Evolutionary conservation across 2,113 vertebrate genomes (phyloP).

Genomic region (Dasyprocta punctata): DNA sequence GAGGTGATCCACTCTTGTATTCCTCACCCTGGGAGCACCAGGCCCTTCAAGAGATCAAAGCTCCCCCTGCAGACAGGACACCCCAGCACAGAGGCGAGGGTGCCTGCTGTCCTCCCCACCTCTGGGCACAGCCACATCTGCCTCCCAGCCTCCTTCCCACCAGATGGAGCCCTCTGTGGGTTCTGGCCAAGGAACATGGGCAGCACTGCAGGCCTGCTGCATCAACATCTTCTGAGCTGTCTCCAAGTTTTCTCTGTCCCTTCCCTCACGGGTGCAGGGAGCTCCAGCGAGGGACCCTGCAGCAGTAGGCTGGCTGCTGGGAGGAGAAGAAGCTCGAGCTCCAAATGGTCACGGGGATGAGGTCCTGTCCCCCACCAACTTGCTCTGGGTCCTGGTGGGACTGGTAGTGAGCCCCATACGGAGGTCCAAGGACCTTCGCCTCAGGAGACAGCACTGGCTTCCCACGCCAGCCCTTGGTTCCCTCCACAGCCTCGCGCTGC

Average conservation of each 20-base stretch:
- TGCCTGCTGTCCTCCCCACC: background rate
- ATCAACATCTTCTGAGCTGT: accelerated
- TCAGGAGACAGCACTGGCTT: background rate
- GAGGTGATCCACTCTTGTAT: background rate
- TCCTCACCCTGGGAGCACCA: accelerated
- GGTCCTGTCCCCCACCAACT: too few relatives aligned
- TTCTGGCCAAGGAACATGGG: accelerated
- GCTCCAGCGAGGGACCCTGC: background rate
- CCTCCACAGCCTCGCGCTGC: accelerated
- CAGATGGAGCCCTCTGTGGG: accelerated
- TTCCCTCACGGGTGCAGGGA: background rate
- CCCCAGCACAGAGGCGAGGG: too few relatives aligned
- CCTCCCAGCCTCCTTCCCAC: background rate
- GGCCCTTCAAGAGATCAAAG: background rate
- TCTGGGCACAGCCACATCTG: accelerated
- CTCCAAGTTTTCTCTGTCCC: background rate
- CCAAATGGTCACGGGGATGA: accelerated
- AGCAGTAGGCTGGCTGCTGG: background rate
- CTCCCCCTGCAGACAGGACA: background rate
- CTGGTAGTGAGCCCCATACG: background rate
- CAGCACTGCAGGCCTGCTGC: background rate
- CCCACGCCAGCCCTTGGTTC: background rate
- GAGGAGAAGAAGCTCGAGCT: background rate
- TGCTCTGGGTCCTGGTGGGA: background rate
- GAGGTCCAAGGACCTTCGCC: background rate